Evolutionary conservation across 1,140 invertebrate genomes (phyloP), one percentile per base, ranked within the genome.

Genomic region (Hylaeus volcanicus): DNA sequence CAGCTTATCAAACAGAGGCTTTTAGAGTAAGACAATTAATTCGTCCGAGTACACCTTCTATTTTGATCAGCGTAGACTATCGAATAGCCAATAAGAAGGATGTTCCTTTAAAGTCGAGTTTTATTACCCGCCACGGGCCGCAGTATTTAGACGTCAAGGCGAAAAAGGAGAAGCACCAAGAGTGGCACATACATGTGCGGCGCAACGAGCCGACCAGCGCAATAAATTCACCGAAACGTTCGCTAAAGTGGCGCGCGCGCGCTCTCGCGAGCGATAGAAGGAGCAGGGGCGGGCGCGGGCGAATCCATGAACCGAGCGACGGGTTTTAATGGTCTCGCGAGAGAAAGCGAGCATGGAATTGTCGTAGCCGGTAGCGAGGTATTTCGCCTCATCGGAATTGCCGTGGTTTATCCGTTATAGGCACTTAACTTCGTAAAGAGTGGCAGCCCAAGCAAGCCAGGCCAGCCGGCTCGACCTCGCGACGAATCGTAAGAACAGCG

Each of bases 221-320:
- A 74, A 85, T 86, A 86, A 86, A 82, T 86, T 72, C 60, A 55
- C 48, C 72, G 79, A 82, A 72, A 85, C 43, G 71, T 37, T 75
- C n/a, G 4, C 37, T n/a, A 69, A 61, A 79, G 68, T 56, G 39
- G 39, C 65, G 77, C 72, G 69, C 68, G 77, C 68, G 76, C 60
- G 73, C 53, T 26, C 26, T 26, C 26, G 76, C 51, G 51, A 51
- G 9, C 8, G 9, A 51, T 9, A 6, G 51, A 9, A 48, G 76
- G 84, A 79, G 69, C 70, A 37, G 12, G 61, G 78, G 51, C 70
- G 76, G 43, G 43, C 53, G 60, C 63, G 48, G 60, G 60, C 26
- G 60, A 63, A 39, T 41, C 60, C 60, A 39, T 37, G 8, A 48
- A 85, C 45, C 37, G 37, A n/a, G 8, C 3, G 26, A 41, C 15